Conservation (phyloP, 2,113 vertebrate species). For the Quiscalus mexicanus region DNA sequence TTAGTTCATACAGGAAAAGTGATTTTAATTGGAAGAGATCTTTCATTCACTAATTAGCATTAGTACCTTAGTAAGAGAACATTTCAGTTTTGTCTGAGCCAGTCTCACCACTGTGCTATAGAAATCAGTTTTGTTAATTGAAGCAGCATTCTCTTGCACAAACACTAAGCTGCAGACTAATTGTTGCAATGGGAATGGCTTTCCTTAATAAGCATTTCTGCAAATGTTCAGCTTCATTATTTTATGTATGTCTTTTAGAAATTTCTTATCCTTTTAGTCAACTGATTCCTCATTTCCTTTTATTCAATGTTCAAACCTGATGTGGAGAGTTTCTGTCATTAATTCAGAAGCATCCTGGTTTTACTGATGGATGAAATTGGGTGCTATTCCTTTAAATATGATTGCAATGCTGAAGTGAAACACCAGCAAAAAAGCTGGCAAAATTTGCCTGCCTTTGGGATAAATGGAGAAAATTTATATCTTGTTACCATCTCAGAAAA, state of each 20-base stretch:
- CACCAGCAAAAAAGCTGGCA: background rate
- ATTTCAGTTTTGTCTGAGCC: background rate
- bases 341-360: background rate
- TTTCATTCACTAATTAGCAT: background rate
- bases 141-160: background rate
- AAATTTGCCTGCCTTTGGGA: background rate
- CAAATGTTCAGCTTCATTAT: background rate
- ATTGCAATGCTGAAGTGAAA: background rate
- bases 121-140: background rate
- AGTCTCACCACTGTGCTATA: background rate
- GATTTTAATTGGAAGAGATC: background rate
- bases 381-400: background rate
- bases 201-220: background rate
- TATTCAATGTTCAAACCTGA: background rate
- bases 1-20: background rate
- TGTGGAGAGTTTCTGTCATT: background rate
- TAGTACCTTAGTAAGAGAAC: background rate
- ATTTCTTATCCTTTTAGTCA: background rate
- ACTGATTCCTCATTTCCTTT: background rate
- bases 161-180: background rate
- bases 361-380: background rate
- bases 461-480: background rate
- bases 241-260: background rate
- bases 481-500: background rate
- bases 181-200: background rate